phyloP scores from a whole-genome alignment of 2,113 vertebrate genomes.

The Charadrius vociferus region DNA sequence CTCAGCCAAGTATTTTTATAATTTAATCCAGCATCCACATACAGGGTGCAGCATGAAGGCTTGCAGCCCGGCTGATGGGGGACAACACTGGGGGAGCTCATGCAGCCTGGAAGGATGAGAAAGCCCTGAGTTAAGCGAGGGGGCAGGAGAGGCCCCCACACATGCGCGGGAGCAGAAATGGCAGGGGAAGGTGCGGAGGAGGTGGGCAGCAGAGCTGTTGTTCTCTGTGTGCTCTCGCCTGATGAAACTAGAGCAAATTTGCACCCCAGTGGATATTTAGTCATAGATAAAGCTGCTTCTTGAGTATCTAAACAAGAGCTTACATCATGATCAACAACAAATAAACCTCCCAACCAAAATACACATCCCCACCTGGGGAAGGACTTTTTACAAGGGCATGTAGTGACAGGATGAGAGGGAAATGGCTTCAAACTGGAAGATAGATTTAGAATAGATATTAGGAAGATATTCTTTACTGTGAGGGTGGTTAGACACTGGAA shows the following conservation, averaged over 20 bases:
- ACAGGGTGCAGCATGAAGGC: neutral
- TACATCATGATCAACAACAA: neutral
- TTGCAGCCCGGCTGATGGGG: accelerated
- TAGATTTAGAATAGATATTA: no score
- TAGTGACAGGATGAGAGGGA: no score
- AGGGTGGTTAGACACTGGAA: no score
- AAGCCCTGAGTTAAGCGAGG: neutral
- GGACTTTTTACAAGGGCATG: no score
- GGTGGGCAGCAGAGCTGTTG: neutral
- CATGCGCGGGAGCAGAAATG: accelerated
- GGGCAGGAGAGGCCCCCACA: accelerated
- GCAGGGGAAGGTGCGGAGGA: neutral
- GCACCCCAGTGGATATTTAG: neutral
- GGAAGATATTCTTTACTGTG: no score
- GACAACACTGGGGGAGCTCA: accelerated
- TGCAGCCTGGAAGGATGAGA: neutral
- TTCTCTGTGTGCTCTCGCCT: neutral
- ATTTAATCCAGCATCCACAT: neutral
- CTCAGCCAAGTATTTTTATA: neutral
- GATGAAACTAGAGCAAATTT: neutral
- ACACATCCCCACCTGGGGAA: no score
- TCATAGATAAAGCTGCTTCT: accelerated
- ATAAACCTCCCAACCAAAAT: neutral
- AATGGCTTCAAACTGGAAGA: no score
- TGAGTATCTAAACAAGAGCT: neutral